These are phyloP conservation scores for Escarpia spicata DNA, from an alignment of 2,888 invertebrate genomes.

Conservation along the genomic window DNA sequence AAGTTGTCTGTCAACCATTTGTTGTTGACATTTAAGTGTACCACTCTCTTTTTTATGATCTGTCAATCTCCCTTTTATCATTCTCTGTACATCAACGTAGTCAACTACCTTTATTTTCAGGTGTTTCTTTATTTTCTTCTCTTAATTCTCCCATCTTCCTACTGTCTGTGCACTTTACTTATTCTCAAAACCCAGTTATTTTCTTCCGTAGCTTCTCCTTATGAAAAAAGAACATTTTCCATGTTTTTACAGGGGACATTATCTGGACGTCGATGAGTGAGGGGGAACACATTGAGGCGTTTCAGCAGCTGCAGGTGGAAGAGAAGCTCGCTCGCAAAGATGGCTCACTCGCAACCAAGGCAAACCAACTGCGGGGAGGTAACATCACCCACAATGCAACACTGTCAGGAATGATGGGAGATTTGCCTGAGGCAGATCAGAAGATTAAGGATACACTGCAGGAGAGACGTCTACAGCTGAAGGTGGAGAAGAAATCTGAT, in stretches of 20 bases:
- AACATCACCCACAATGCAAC: conserved; percentile 42
- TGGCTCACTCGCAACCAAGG: conserved; percentile 39
- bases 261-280: conserved; percentile 35
- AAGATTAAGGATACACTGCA: conserved; percentile 13
- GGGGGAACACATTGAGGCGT: conserved; percentile 35
- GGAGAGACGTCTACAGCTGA: conserved; percentile 25
- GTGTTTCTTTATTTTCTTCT: no score
- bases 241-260: conserved; percentile 25
- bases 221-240: no score
- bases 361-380: conserved; percentile 43
- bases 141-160: no score
- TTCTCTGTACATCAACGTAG: no score
- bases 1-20: no score
- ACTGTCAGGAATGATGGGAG: conserved; percentile 52
- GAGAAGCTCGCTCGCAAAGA: conserved; percentile 45
- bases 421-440: conserved; percentile 33
- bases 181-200: no score
- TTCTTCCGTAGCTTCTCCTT: no score
- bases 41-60: no score
- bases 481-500: conserved; percentile 30
- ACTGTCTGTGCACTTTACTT: no score
- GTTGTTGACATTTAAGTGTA: no score
- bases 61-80: no score
- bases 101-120: no score
- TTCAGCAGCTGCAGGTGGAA: conserved; percentile 38